Conservation (phyloP, 2,888 invertebrate genomes). For the Heterodera filipjevi region DNA sequence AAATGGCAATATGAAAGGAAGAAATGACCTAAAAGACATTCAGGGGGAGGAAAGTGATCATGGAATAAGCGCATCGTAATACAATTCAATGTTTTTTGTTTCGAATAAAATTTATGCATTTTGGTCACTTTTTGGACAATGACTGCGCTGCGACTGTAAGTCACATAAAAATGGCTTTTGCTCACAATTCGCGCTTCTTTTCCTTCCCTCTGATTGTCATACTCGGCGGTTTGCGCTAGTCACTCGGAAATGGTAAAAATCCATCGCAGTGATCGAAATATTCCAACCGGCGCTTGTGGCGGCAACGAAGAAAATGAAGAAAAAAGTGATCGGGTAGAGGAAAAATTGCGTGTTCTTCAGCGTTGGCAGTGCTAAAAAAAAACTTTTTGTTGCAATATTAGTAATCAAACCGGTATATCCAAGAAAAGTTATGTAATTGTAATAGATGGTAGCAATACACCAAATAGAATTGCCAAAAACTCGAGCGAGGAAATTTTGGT, state of each 20-base stretch:
- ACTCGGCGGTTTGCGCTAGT: constrained; percentile 34
- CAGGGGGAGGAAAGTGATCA: background rate
- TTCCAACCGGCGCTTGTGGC: constrained; percentile 82
- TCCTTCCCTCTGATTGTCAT: background rate
- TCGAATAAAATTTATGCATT: background rate
- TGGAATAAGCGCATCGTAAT: too few species aligned
- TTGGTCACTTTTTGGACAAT: background rate
- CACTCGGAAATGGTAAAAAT: constrained; percentile 59
- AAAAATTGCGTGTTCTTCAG: constrained; percentile 83
- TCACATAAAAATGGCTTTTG: background rate
- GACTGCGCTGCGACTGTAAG: background rate
- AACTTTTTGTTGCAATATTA: too few species aligned
- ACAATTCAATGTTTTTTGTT: background rate
- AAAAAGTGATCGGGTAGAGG: constrained; percentile 80
- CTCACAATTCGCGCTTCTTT: background rate
- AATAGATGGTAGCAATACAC: constrained; percentile 86
- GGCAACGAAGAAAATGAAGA: constrained; percentile 78
- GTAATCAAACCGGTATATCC: constrained; percentile 82
- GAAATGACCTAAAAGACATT: constrained; percentile 45
- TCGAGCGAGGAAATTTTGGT: constrained; percentile 79
- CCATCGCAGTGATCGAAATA: constrained; percentile 68
- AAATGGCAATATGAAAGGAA: constrained; percentile 63
- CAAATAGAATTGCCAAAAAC: constrained; percentile 89
- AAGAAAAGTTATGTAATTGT: constrained; percentile 93
- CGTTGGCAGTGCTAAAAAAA: constrained; percentile 74